Percentiles rank a stretch among this genome's conserved stretches.
These are phyloP conservation scores for Crotalus helleri DNA, from an alignment of 2,113 vertebrate genomes.

Conservation along the genomic window DNA sequence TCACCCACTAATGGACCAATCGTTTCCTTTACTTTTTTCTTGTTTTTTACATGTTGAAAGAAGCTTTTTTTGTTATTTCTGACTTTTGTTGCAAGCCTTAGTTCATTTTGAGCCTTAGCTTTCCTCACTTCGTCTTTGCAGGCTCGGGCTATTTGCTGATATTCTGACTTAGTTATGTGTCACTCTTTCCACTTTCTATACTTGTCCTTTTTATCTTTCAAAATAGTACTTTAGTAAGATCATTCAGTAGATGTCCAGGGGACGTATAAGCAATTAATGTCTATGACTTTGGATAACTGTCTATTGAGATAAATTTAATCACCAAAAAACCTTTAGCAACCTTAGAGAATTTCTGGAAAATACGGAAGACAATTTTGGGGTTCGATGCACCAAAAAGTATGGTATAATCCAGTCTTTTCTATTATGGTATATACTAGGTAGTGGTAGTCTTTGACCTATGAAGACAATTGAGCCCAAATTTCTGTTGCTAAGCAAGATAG, in stretches of 20 bases:
- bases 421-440: background rate
- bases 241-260: background rate
- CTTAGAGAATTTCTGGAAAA: background rate
- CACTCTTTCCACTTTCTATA: too few species aligned
- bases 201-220: too few species aligned
- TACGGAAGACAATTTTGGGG: background rate
- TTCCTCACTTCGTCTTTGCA: too few species aligned
- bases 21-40: too few species aligned
- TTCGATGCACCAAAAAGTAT: background rate
- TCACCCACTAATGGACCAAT: too few species aligned
- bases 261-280: background rate
- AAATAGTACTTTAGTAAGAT: background rate
- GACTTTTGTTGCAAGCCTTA: too few species aligned
- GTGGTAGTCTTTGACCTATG: background rate
- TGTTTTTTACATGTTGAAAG: too few species aligned
- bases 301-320: background rate
- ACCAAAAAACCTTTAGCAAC: background rate
- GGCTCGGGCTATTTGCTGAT: too few species aligned
- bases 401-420: background rate
- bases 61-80: too few species aligned
- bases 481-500: background rate
- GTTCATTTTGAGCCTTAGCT: too few species aligned
- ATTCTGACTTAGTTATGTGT: too few species aligned
- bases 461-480: background rate
- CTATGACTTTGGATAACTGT: background rate